Evolutionary conservation across 1,140 invertebrate species (phyloP).

Genomic region (Dendroctonus valens): DNA sequence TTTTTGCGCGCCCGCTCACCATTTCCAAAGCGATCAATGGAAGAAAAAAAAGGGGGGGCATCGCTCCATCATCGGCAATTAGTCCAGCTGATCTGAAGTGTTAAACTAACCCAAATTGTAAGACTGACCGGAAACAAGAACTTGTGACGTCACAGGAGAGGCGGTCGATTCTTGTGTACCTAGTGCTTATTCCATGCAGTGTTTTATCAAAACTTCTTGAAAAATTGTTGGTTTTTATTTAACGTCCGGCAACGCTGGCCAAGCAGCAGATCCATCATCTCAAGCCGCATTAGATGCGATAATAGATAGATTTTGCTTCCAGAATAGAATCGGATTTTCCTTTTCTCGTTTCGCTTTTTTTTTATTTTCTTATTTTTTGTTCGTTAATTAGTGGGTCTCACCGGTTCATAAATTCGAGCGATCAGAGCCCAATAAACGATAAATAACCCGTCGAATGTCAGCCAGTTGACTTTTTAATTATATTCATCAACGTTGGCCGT

Average conservation of each 20-base stretch:
- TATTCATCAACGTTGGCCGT: slow-evolving; percentile 28
- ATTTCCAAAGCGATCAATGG: too few species aligned
- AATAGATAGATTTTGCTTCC: not conserved
- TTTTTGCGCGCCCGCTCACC: too few species aligned
- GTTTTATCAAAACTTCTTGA: not conserved
- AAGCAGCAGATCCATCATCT: not conserved
- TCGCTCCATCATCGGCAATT: not conserved
- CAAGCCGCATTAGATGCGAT: not conserved
- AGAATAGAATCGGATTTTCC: not conserved
- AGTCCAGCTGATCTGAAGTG: not conserved
- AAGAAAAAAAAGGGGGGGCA: too few species aligned
- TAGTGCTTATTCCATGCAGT: not conserved
- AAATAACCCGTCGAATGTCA: slow-evolving; percentile 28
- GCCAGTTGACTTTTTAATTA: slow-evolving; percentile 36
- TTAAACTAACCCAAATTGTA: not conserved
- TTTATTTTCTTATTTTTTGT: slow-evolving; percentile 2
- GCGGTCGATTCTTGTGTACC: not conserved
- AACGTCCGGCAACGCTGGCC: too few species aligned
- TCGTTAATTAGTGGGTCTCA: slow-evolving; percentile 33
- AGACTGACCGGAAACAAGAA: not conserved
- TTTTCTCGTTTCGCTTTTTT: not conserved
- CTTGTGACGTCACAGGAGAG: not conserved
- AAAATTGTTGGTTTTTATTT: too few species aligned
- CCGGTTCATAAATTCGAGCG: slow-evolving; percentile 30
- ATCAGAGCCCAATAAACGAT: slow-evolving; percentile 28